These are phyloP conservation scores for Siderastrea radians DNA, from an alignment of 92 coral and sea anemone species.

Conservation along the genomic window DNA sequence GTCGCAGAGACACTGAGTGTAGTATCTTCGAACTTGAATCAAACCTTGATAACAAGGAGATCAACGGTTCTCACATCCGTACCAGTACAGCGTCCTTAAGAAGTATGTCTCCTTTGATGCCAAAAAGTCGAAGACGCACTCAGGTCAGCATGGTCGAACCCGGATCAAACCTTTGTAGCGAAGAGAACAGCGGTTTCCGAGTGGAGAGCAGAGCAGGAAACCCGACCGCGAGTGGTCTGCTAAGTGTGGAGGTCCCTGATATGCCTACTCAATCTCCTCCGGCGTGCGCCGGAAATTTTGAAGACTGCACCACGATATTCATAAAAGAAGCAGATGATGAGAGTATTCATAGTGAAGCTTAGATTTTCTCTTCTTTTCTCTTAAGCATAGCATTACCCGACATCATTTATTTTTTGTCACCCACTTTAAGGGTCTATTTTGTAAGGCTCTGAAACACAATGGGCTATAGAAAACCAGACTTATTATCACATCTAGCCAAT, in stretches of 20 bases:
- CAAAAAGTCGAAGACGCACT: too few species aligned
- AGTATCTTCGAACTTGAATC: background rate
- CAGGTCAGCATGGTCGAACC: too few species aligned
- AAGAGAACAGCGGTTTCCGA: background rate
- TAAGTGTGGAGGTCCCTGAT: background rate
- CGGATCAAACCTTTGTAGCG: background rate
- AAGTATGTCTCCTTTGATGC: too few species aligned
- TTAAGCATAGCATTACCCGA: too few species aligned
- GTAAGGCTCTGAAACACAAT: background rate
- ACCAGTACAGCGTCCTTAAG: too few species aligned
- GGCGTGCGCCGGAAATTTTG: background rate
- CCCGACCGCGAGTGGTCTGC: background rate
- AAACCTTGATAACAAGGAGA: background rate
- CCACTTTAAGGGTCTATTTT: background rate
- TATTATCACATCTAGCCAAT: too few species aligned
- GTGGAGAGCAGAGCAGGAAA: background rate
- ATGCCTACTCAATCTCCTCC: background rate
- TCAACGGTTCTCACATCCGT: background rate
- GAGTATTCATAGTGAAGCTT: slow-evolving; percentile 16
- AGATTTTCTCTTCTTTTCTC: background rate
- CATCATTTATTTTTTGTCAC: too few species aligned
- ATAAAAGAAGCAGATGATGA: background rate
- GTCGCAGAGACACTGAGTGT: too few species aligned
- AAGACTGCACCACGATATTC: slow-evolving; percentile 1
- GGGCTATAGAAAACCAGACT: background rate